phyloP scores from a whole-genome alignment of 1,140 invertebrate species.

The Rhopalosiphum maidis region DNA sequence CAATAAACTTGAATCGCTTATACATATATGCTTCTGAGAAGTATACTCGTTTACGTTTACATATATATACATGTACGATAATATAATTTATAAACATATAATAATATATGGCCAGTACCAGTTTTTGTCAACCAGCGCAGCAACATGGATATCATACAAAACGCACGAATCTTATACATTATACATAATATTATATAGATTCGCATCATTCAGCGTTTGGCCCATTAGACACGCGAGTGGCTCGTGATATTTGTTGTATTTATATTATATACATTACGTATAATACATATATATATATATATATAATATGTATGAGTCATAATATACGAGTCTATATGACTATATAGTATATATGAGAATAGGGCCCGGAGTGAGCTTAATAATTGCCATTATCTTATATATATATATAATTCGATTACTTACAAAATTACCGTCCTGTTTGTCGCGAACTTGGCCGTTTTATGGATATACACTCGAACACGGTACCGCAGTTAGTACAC shows the following conservation, averaged over 20 bases:
- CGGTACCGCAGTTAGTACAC: no score
- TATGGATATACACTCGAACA: no score
- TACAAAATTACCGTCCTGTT: no score
- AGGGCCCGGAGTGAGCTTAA: background rate
- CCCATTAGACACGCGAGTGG: background rate
- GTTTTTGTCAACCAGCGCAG: slow-evolving; percentile 35
- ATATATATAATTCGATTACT: no score
- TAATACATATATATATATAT: background rate
- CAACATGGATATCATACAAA: slow-evolving; percentile 29
- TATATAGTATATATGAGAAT: background rate
- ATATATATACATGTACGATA: background rate
- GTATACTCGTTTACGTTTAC: slow-evolving; percentile 21
- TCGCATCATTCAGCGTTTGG: background rate
- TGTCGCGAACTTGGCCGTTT: no score
- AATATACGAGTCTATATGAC: background rate
- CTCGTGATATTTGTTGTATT: background rate
- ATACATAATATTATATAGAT: background rate
- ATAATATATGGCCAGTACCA: slow-evolving; percentile 50
- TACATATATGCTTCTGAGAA: slow-evolving; percentile 41
- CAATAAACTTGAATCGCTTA: slow-evolving; percentile 44
- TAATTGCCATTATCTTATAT: background rate
- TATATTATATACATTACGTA: background rate
- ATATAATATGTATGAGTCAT: no score
- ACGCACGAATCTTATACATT: background rate
- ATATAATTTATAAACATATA: slow-evolving; percentile 26